A percentile compares a stretch with the other conserved stretches of the same genome.
phyloP scores from a whole-genome alignment of 2,888 invertebrate genomes.

The Drosophila tripunctata region DNA sequence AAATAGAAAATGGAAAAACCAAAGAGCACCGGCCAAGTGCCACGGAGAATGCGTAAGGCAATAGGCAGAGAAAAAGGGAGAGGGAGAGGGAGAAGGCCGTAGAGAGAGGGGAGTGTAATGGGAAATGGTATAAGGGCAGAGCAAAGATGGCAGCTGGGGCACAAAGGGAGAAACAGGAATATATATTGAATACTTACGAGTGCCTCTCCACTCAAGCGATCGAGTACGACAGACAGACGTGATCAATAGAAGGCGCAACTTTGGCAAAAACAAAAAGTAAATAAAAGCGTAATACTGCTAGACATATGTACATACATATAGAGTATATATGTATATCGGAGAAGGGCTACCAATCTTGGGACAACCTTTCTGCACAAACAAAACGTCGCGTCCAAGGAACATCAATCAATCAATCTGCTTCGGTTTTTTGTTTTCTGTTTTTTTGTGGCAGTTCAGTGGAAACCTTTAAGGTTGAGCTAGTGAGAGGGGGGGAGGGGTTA shows the following conservation, averaged over 20 bases:
- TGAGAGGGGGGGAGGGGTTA: background rate
- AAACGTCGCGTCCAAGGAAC: constrained; percentile 56
- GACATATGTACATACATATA: constrained; percentile 12
- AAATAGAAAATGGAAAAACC: constrained; percentile 67
- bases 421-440: constrained; percentile 19
- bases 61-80: constrained; percentile 2
- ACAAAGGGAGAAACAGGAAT: background rate
- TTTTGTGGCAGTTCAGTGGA: constrained; percentile 59
- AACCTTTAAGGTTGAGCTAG: constrained; percentile 34
- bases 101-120: too few species aligned
- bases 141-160: constrained; percentile 3
- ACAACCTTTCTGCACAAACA: constrained; percentile 65
- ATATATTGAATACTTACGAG: constrained; percentile 3
- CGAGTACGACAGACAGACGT: constrained; percentile 19
- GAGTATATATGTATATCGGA: background rate
- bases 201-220: constrained; percentile 15
- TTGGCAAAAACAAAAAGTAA: background rate
- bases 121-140: too few species aligned
- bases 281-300: constrained; percentile 12
- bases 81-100: background rate
- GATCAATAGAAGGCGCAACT: constrained; percentile 44
- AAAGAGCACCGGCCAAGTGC: constrained; percentile 60
- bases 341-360: constrained; percentile 32
- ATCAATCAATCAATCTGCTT: constrained; percentile 74
- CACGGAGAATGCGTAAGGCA: constrained; percentile 5